Base-by-base conservation (phyloP, 2,797 vertebrate species). In the Gymnoscopelus microlampas region DNA sequence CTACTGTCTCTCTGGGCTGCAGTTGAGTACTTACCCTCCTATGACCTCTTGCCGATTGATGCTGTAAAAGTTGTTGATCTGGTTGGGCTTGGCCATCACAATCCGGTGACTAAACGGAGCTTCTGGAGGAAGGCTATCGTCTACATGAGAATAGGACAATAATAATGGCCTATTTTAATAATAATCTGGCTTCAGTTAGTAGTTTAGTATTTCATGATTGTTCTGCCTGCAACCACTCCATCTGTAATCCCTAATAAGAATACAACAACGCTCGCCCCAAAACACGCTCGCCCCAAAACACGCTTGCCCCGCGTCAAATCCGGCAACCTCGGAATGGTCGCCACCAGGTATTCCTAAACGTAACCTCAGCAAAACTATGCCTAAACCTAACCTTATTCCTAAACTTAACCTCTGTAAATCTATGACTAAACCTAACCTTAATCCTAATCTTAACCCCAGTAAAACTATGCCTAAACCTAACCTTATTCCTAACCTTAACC, bases 41-140 rank as follows among this genome's bases (percentile, higher is more conserved):
- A 99, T 86, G 71, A 98, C 77, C 84, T 98, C 96, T 55, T 95
- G 92, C 73, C 94, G 89, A 75, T 94, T 95, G 90, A 99, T 96
- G 19, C 94, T 94, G 76, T 99, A 99, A 81, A 96, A 96, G 87
- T 93, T 97, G 87, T 81, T 94, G 87, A 99, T 95, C 63, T 95
- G 94, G 79, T 93, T 90, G 70, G 95, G 95, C 83, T 96, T 99
- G 76, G 96, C 93, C n/a, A 95, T 96, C 70, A 99, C 96, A 24
- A 98, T 90, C 50, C 96, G 95, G 76, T 99, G 98, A 85, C 89
- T 94, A 70, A 99, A 99, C 4, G 98, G 97, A 63, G 98, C 97
- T 0, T 90, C 51, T 5, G 95, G 94, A 68, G 95, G 94, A 9
- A 85, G 89, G 50, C 66, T 78, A 24, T 89, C 92, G 84, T 95